Evolutionary conservation across 1,140 invertebrate species (phyloP), one percentile per base, ranked within the genome.

Genomic region (Neotoxoptera formosana): DNA sequence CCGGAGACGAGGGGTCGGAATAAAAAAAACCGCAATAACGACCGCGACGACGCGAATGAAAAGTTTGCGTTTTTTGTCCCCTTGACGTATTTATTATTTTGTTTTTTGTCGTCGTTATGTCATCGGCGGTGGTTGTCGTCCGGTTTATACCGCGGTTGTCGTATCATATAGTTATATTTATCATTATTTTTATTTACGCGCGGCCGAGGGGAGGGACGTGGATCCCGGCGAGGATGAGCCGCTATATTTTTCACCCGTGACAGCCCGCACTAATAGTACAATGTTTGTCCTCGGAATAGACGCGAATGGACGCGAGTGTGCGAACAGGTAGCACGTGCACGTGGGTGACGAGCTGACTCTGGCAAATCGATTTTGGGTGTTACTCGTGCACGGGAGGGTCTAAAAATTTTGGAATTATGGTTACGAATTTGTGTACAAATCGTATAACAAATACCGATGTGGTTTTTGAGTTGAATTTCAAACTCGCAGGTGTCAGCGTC

Each of bases 171-270:
- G 41, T 41, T 41, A 41, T 45, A 25, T 45, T 45, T 45, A 45
- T 84, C 45, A 45, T 84, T 45, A 45, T 84, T 21, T 41, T 20
- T 41, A 41, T 84, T 41, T 41, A 36, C 17, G 6, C 30, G 23
- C 25, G 60, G 76, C 36, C 34, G 34, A 41, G 41, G 41, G 11
- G 41, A 41, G 84, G 41, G 41, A n/a, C 7, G 20, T 25, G 25
- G 90, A 81, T 76, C 60, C n/a, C 36, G n/a, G 41, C 34, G 7
- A n/a, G 89, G 60, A 91, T 30, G 14, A 17, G 7, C 60, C 20
- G 14, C n/a, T 45, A 45, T 56, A 92, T 92, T 84, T 53, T 84
- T 92, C 91, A 92, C 45, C n/a, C n/a, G 23, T 53, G 76, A 91
- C 90, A 91, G 90, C n/a, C n/a, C 14, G 45, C 7, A 34, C 67